Base-by-base conservation (phyloP, 1,140 invertebrate genomes). In the Dinoponera quadriceps region DNA sequence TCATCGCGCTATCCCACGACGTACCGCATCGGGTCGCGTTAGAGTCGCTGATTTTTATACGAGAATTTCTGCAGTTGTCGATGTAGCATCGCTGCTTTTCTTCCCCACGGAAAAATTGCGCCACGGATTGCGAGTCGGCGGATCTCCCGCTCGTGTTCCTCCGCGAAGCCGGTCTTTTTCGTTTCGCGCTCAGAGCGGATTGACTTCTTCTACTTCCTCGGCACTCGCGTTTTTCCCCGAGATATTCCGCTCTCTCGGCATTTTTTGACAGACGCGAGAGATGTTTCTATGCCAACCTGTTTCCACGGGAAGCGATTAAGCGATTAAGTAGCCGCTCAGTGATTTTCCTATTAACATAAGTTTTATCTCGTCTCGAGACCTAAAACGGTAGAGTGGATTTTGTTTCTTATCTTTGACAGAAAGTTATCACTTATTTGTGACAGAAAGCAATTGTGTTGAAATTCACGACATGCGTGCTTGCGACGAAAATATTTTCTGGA, bases 81-180 rank as follows among this genome's bases (percentile, higher is more conserved):
- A 72, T 51, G 20, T 16, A 29, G 68, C 68, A 16, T 11, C 25
- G 51, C 27, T 33, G 38, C 20, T 60, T 72, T 57, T 72, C 33
- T 20, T 83, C 60, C 25, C 51, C 25, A 49, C 16, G 48, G 29
- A 82, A 60, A 62, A 29, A 51, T 44, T 33, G 29, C 29, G 5
- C 29, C 29, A 33, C 29, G 29, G 29, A 5, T 33, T 33, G 29
- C 5, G 2, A 2, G 2, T 5, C 29, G 29, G 29, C 5, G 2
- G 49, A n/a, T 59, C 73, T 38, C 44, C 33, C 63, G 25, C 7
- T 18, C 14, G 2, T 33, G 57, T 9, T 63, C 33, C 59, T 63
- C 33, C 59, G 49, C 59, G 14, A 57, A 75, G 59, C 44, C 60
- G 27, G 59, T 54, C 73, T 54, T 75, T 77, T 77, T 65, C 25